Evolutionary conservation across 2,888 invertebrate species (phyloP).

Genomic region (Acrobasis consociella): DNA sequence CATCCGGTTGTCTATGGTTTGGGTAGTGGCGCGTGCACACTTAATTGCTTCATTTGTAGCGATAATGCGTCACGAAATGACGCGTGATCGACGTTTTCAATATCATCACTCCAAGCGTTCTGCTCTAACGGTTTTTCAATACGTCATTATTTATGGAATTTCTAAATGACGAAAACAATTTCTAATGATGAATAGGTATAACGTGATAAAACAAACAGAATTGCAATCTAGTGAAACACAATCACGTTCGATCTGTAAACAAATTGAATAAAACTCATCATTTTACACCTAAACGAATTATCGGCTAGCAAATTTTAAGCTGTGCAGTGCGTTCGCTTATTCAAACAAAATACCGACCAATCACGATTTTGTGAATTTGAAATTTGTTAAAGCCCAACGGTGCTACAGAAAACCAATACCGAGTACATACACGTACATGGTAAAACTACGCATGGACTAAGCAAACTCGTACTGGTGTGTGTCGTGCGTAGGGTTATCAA

Average conservation of each 20-base stretch:
- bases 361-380: constrained; percentile 82
- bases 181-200: constrained; percentile 43
- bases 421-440: constrained; percentile 59
- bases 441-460: constrained; percentile 79
- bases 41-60: constrained; percentile 80
- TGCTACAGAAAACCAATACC: constrained; percentile 80
- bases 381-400: constrained; percentile 77
- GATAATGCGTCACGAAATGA: constrained; percentile 58
- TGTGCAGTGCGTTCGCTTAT: constrained; percentile 63
- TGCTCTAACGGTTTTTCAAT: constrained; percentile 49
- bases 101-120: constrained; percentile 53
- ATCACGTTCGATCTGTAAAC: constrained; percentile 54
- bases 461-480: constrained; percentile 63
- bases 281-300: constrained; percentile 76
- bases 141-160: constrained; percentile 23
- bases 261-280: constrained; percentile 71
- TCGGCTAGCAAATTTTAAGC: constrained; percentile 65
- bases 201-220: constrained; percentile 49
- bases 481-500: constrained; percentile 20
- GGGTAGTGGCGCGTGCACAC: constrained; percentile 70
- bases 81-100: constrained; percentile 39
- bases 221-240: constrained; percentile 48
- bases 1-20: constrained; percentile 61
- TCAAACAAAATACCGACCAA: constrained; percentile 80
- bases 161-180: constrained; percentile 29